These are phyloP conservation scores for Muscicapa adusta DNA, from an alignment of 2,113 vertebrate genomes.

Conservation along the genomic window DNA sequence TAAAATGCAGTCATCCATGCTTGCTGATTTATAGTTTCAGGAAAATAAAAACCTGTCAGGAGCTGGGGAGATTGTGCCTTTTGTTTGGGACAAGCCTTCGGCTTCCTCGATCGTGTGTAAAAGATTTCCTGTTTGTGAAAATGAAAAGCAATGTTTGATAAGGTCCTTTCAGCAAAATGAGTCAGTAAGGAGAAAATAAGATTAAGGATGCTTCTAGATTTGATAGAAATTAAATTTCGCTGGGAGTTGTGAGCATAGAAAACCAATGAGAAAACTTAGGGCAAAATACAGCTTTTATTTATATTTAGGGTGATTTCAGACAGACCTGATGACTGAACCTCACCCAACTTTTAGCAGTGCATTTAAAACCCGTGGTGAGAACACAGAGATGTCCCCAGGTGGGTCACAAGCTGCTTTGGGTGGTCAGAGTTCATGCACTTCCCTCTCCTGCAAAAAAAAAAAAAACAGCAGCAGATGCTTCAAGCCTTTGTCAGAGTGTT, in stretches of 20 bases:
- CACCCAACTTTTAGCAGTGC: not conserved
- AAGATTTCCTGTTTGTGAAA: constrained; percentile 50
- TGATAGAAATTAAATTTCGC: not conserved
- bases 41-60: constrained; percentile 42
- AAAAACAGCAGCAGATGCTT: constrained; percentile 7
- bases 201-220: not conserved
- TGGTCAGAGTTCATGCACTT: not conserved
- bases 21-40: constrained; percentile 49
- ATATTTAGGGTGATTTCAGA: not conserved
- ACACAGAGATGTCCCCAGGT: not conserved
- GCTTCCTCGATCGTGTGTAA: constrained; percentile 34
- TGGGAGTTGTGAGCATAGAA: not conserved
- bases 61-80: constrained; percentile 18
- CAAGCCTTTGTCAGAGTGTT: not conserved
- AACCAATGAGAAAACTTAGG: not conserved
- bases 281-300: not conserved
- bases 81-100: constrained; percentile 39
- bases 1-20: not conserved
- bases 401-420: not conserved
- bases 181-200: not conserved
- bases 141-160: not conserved
- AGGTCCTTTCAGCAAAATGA: not conserved
- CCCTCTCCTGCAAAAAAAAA: not conserved
- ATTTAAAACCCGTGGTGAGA: not conserved
- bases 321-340: not conserved